Evolutionary conservation across 1,140 invertebrate genomes (phyloP), one percentile per base, ranked within the genome.

Genomic region (Cydia pomonella): DNA sequence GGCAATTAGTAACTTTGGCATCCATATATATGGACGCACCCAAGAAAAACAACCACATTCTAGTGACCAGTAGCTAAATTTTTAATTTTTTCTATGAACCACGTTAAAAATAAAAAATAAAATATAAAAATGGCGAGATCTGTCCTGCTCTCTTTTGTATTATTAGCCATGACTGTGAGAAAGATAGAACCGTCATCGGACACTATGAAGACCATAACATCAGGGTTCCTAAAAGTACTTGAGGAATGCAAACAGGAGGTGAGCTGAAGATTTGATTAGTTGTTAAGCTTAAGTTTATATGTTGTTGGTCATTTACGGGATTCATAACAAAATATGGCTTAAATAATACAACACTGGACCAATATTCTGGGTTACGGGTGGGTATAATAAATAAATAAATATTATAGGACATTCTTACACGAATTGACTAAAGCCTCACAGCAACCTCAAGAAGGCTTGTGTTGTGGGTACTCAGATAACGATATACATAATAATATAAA

Each of bases 191-290:
- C 44, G 4, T 74, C 76, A 16, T 38, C 27, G 27, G 84, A 85
- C 41, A 73, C 64, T 2, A 79, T 85, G 79, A 82, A 80, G 53
- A 44, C 74, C 3, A 75, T 85, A 10, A 79, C 77, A 16, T 59
- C 76, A 10, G 77, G 79, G 18, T 84, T 84, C 16, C 53, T 80
- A 18, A 80, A 79, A 63, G 85, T 86, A 9, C 73, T 89, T 38
- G 85, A 88, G 2, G 80, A 82, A 1, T 91, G 89, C 75, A 87
- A 86, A 33, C 73, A 81, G 5, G 89, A 91, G 83, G 89, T 89
- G 73, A 76, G 33, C 12, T 4, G 16, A 4, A 18, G 6, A n/a
- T n/a, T 21, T 21, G n/a, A 53, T 53, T 50, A 5, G n/a, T 59
- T 7, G 2, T 47, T 50, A n/a, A n/a, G 47, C 1, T 16, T n/a